A percentile compares a stretch with the other conserved stretches of the same genome.
Conservation (phyloP, 1,140 invertebrate genomes). For the Theocolax elegans region DNA sequence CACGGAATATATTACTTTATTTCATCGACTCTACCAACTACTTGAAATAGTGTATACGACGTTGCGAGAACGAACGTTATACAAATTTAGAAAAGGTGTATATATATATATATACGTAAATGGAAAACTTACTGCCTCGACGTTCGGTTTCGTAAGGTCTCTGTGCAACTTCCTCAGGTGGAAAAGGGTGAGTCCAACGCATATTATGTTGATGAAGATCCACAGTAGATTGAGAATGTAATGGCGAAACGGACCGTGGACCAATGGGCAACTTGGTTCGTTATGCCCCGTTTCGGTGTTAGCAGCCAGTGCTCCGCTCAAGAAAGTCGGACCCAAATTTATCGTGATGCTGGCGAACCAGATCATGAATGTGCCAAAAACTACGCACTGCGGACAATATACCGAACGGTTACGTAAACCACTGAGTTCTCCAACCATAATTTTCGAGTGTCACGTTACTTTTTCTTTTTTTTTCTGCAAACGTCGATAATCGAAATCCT, state of each 20-base stretch:
- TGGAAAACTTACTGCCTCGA: constrained; percentile 71
- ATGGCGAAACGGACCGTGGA: constrained; percentile 83
- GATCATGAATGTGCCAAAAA: constrained; percentile 93
- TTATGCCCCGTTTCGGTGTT: constrained; percentile 81
- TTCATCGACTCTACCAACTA: no score
- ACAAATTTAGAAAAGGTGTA: no score
- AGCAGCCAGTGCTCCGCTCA: constrained; percentile 86
- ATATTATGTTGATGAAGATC: constrained; percentile 89
- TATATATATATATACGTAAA: no score
- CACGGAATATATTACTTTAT: no score
- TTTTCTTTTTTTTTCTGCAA: no score
- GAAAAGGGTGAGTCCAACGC: constrained; percentile 85
- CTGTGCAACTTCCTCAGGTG: constrained; percentile 86
- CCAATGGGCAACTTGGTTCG: constrained; percentile 84
- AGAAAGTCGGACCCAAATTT: constrained; percentile 90
- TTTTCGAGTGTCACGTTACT: no score
- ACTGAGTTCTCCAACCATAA: no score
- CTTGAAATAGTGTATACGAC: no score
- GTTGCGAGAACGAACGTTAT: no score
- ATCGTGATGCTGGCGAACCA: constrained; percentile 92
- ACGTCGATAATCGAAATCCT: no score
- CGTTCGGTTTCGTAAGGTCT: constrained; percentile 81
- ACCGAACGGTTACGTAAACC: no score
- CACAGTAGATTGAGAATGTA: constrained; percentile 91
- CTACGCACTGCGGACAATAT: constrained; percentile 81